Conservation (phyloP, 2,888 invertebrate genomes). For the Ceriagrion tenellum region DNA sequence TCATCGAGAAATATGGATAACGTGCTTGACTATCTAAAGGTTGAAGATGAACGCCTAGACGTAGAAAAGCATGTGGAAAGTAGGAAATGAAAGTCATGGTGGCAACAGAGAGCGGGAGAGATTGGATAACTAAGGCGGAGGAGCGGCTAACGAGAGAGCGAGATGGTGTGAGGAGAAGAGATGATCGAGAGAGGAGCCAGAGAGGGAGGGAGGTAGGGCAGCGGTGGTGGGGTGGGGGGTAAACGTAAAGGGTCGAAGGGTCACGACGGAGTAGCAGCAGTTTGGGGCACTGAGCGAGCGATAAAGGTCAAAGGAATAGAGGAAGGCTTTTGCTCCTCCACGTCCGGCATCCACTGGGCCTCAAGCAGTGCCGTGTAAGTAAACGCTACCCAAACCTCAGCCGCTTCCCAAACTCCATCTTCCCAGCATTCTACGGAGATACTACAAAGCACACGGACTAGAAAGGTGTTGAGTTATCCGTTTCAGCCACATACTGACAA, state of each 20-base stretch:
- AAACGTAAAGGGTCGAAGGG: conserved; percentile 31
- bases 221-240: neutral
- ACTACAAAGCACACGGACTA: neutral
- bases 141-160: neutral
- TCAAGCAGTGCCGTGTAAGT: conserved; percentile 43
- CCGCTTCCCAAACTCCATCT: neutral
- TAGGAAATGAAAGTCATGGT: neutral
- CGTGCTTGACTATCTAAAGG: too few species aligned
- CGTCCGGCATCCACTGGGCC: conserved; percentile 50
- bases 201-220: neutral
- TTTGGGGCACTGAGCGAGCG: conserved; percentile 4
- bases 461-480: neutral
- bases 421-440: neutral
- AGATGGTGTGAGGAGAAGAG: too few species aligned
- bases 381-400: neutral
- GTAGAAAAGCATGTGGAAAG: neutral
- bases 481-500: neutral
- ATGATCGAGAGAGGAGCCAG: neutral
- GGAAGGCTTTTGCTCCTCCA: neutral
- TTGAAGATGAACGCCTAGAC: too few species aligned
- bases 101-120: neutral
- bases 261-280: conserved; percentile 28
- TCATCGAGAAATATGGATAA: too few species aligned
- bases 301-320: conserved; percentile 65
- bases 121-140: neutral